Evolutionary conservation across 2,113 vertebrate genomes (phyloP).

Genomic region (Clarias gariepinus): DNA sequence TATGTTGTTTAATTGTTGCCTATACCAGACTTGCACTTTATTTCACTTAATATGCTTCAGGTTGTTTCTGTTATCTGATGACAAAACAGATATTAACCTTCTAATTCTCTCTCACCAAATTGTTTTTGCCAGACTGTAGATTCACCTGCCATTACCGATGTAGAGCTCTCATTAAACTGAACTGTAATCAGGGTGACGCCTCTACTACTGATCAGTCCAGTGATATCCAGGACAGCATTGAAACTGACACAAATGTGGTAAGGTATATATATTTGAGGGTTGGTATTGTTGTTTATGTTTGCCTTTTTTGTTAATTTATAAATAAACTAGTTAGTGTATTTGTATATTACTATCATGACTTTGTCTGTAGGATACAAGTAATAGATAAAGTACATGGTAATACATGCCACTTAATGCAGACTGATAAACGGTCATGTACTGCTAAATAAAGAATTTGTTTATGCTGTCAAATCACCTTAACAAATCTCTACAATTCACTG

Average conservation of each 20-base stretch:
- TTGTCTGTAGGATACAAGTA: not conserved
- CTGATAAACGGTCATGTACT: not conserved
- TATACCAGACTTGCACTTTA: not conserved
- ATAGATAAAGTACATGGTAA: not conserved
- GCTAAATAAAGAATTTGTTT: not conserved
- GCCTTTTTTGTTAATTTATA: not conserved
- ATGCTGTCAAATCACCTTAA: not conserved
- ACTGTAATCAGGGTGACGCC: conserved; percentile 78
- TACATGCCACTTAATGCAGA: not conserved
- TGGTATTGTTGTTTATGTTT: not conserved
- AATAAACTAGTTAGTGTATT: not conserved
- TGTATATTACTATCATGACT: not conserved
- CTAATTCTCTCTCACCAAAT: not conserved
- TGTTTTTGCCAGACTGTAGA: conserved; percentile 81
- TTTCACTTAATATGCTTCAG: not conserved
- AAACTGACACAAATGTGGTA: conserved; percentile 97
- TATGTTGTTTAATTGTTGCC: not conserved
- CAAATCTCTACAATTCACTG: not conserved
- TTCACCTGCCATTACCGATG: conserved; percentile 96
- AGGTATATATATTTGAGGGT: conserved; percentile 48
- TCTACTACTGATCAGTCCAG: conserved; percentile 58
- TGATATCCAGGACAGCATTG: conserved; percentile 73
- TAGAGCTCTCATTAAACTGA: conserved; percentile 84
- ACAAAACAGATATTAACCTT: not conserved
- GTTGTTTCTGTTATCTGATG: not conserved